Evolutionary conservation across 1,140 invertebrate species (phyloP).

Genomic region (Colletes gigas): DNA sequence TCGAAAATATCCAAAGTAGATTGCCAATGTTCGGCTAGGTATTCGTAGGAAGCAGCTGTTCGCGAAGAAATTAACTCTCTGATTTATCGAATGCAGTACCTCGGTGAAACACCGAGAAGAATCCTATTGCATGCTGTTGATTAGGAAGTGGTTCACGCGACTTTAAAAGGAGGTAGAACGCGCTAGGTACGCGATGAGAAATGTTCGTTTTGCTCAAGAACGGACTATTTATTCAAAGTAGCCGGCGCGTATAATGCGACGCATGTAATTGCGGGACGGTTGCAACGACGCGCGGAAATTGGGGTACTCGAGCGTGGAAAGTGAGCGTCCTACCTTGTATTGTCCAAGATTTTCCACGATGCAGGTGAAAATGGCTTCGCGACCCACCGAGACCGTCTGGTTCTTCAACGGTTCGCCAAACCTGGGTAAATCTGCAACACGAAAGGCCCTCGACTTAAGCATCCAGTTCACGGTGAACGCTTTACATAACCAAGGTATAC

Average conservation of each 20-base stretch:
- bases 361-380: slow-evolving; percentile 90
- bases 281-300: slow-evolving; percentile 25
- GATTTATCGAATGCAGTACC: no score
- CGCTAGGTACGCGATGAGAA: no score
- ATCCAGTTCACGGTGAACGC: slow-evolving; percentile 41
- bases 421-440: slow-evolving; percentile 84
- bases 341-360: slow-evolving; percentile 89
- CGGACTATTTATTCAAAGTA: background rate
- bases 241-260: slow-evolving; percentile 4
- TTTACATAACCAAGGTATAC: slow-evolving; percentile 51
- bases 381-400: slow-evolving; percentile 88
- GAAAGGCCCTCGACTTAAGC: slow-evolving; percentile 59
- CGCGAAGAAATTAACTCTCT: no score
- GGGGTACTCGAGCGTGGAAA: background rate
- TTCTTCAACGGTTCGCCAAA: slow-evolving; percentile 91
- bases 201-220: background rate
- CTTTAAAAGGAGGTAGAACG: no score
- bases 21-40: no score
- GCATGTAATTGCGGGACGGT: slow-evolving; percentile 33
- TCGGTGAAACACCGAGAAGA: no score
- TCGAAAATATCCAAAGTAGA: no score
- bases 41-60: no score
- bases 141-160: no score
- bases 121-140: no score
- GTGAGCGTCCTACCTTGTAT: slow-evolving; percentile 85